These are phyloP conservation scores for Sinocyclocheilus grahami DNA, from an alignment of 2,113 vertebrate genomes.

Conservation along the genomic window DNA sequence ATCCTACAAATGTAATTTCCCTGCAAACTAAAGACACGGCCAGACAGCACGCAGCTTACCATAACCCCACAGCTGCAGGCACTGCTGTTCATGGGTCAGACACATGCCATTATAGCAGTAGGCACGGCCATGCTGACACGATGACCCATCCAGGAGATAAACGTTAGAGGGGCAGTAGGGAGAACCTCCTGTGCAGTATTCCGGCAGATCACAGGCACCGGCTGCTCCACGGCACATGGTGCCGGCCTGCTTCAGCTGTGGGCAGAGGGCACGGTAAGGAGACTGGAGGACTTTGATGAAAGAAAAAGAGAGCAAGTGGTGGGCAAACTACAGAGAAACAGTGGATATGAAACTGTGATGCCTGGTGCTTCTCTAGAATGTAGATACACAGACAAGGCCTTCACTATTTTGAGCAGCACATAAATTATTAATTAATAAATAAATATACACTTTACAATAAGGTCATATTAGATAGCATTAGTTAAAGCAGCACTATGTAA, in stretches of 20 bases:
- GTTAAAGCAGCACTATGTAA: neutral
- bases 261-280: neutral
- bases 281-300: constrained; percentile 18
- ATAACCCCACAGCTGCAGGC: constrained; percentile 90
- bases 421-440: neutral
- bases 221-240: constrained; percentile 82
- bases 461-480: neutral
- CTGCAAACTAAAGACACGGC: neutral
- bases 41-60: constrained; percentile 70
- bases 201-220: constrained; percentile 89
- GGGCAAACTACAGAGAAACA: constrained; percentile 17
- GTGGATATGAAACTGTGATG: neutral
- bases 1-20: neutral
- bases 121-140: constrained; percentile 79
- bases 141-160: constrained; percentile 86
- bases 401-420: neutral
- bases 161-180: constrained; percentile 88
- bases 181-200: constrained; percentile 88
- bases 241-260: constrained; percentile 85
- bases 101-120: constrained; percentile 92
- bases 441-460: neutral
- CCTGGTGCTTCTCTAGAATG: neutral
- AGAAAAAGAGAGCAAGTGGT: neutral
- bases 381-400: neutral
- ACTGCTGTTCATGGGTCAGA: constrained; percentile 89